Evolutionary conservation across 2,888 invertebrate species (phyloP), one percentile per base, ranked within the genome.

Genomic region (Scotopteryx bipunctaria): DNA sequence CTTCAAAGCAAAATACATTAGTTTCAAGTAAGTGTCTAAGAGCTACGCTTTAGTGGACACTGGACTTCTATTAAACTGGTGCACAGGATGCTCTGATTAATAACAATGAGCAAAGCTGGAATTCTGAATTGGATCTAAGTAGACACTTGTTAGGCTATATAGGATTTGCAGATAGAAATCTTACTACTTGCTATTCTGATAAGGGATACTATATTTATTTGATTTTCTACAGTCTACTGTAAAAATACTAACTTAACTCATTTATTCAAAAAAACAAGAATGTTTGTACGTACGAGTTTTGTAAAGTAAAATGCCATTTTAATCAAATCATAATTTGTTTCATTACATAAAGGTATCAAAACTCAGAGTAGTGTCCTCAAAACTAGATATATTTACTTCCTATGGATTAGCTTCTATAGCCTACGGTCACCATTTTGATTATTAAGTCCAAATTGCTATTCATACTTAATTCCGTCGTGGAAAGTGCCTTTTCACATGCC

Each of bases 11-110:
- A 14, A 14, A 31, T 8, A 31, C n/a, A 31, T 14, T n/a, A 0
- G 27, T 27, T 27, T n/a, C 17, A 27, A 13, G 11, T 5, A 33
- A 3, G 16, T 29, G 6, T 14, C 6, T 21, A 15, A 8, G 15
- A 15, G 8, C 6, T 33, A 25, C 5, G 40, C 14, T 42, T 31
- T 32, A 37, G 42, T 42, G 15, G 52, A 11, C 32, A 36, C 11
- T 8, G 2, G n/a, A 5, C 46, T 8, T 73, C 67, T 57, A 62
- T 55, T 62, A 67, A 77, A 78, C 71, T 72, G 60, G 76, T 76
- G 67, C 73, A 71, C 52, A 64, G 61, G 71, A 64, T 71, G 63
- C 61, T 66, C 55, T 57, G 63, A 65, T 62, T 63, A 64, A 61
- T 64, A 59, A 59, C 45, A 61, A 56, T 57, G 56, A 56, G 57